Conservation (phyloP, 2,113 vertebrate genomes). For the Benitochromis conjunctus region DNA sequence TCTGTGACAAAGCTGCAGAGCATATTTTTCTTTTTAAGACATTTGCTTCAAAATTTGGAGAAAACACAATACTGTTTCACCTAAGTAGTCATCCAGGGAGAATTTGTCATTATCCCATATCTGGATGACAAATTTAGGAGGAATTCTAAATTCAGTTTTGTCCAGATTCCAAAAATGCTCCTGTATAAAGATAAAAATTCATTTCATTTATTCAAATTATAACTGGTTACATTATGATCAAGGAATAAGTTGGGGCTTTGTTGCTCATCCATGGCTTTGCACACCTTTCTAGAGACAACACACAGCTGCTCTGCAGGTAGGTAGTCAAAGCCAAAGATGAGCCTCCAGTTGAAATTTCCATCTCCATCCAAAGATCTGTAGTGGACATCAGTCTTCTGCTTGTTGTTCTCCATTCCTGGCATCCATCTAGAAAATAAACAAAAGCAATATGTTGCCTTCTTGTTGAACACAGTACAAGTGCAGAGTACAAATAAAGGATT, state of each 20-base stretch:
- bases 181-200: conserved; percentile 61
- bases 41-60: background rate
- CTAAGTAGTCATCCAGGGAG: conserved; percentile 95
- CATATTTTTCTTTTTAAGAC: background rate
- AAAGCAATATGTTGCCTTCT: background rate
- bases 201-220: background rate
- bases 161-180: conserved; percentile 98
- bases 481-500: background rate
- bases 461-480: background rate
- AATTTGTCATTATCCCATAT: conserved; percentile 99
- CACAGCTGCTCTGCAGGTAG: conserved; percentile 93
- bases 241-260: background rate
- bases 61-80: conserved; percentile 64
- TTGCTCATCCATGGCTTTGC: background rate
- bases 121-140: conserved; percentile 89
- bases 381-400: conserved; percentile 98
- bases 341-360: conserved; percentile 99
- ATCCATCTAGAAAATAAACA: conserved; percentile 83
- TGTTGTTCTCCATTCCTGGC: conserved; percentile 93
- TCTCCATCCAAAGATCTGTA: conserved; percentile 96
- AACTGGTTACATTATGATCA: background rate
- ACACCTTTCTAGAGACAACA: conserved; percentile 88
- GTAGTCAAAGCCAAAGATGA: conserved; percentile 94
- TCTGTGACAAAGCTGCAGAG: background rate
- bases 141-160: conserved; percentile 91